phyloP scores from a whole-genome alignment of 2,888 invertebrate species.

The Coelopa pilipes region DNA sequence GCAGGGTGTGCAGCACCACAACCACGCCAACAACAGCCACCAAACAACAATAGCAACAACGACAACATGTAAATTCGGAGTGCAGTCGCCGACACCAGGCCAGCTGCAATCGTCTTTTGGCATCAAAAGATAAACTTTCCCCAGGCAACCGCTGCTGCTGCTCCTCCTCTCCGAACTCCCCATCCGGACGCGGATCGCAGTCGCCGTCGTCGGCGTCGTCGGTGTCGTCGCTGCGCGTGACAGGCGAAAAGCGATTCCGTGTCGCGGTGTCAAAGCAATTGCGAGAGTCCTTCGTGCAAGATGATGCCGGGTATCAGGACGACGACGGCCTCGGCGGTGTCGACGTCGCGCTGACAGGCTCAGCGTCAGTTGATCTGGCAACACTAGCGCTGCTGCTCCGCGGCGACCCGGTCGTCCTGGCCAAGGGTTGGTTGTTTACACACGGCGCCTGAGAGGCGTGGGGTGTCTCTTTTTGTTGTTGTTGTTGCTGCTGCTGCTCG shows the following conservation, averaged over 20 bases:
- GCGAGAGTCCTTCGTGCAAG: slow-evolving; percentile 24
- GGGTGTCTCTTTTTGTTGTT: slow-evolving; percentile 1
- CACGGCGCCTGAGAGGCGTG: neutral
- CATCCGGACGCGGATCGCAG: too few relatives aligned
- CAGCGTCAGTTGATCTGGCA: neutral
- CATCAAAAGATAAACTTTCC: slow-evolving; percentile 34
- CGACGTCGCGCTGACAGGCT: neutral
- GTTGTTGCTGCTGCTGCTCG: neutral
- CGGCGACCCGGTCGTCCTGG: neutral
- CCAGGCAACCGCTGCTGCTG: neutral
- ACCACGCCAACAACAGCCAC: neutral
- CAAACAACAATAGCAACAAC: slow-evolving; percentile 23
- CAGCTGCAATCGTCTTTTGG: neutral
- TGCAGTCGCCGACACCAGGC: neutral
- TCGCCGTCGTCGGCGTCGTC: too few relatives aligned
- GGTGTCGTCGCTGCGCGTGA: slow-evolving; percentile 2
- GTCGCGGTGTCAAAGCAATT: slow-evolving; percentile 36
- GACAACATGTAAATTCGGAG: slow-evolving; percentile 2
- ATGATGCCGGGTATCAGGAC: neutral
- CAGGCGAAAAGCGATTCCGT: slow-evolving; percentile 35
- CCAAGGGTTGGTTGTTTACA: slow-evolving; percentile 4
- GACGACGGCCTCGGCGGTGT: neutral
- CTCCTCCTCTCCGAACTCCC: neutral
- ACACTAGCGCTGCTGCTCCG: neutral
- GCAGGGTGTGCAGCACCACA: slow-evolving; percentile 23